These are phyloP conservation scores for Hemibagrus guttatus DNA, from an alignment of 2,797 vertebrate genomes.

Conservation along the genomic window DNA sequence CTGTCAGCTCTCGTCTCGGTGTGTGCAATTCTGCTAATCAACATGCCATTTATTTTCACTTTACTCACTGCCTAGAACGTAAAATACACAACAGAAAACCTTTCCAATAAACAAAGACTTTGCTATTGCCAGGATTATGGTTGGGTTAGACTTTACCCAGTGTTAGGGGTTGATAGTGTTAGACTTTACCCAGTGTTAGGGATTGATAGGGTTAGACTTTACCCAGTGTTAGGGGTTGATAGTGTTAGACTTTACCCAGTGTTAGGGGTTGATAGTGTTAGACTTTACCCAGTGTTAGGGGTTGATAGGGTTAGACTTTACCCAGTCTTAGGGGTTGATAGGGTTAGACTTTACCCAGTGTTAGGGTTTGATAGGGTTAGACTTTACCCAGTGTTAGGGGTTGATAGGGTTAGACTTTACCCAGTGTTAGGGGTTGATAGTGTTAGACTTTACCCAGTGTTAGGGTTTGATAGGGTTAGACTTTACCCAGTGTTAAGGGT, in stretches of 20 bases:
- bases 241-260: neutral
- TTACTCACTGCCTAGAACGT: neutral
- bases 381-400: neutral
- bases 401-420: neutral
- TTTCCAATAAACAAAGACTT: neutral
- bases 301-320: neutral
- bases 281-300: neutral
- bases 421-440: neutral
- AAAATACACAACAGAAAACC: neutral
- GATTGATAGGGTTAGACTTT: neutral
- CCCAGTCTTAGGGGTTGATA: neutral
- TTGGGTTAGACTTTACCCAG: neutral
- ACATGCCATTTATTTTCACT: too few species aligned
- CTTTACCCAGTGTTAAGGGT: neutral
- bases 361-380: neutral
- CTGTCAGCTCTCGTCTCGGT: neutral
- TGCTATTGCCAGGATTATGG: neutral
- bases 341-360: neutral
- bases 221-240: neutral
- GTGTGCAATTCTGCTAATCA: neutral
- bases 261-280: neutral
- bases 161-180: neutral
- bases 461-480: neutral
- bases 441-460: neutral
- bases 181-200: neutral